These are phyloP conservation scores for Notothenia coriiceps DNA, from an alignment of 2,113 vertebrate species.

Conservation along the genomic window DNA sequence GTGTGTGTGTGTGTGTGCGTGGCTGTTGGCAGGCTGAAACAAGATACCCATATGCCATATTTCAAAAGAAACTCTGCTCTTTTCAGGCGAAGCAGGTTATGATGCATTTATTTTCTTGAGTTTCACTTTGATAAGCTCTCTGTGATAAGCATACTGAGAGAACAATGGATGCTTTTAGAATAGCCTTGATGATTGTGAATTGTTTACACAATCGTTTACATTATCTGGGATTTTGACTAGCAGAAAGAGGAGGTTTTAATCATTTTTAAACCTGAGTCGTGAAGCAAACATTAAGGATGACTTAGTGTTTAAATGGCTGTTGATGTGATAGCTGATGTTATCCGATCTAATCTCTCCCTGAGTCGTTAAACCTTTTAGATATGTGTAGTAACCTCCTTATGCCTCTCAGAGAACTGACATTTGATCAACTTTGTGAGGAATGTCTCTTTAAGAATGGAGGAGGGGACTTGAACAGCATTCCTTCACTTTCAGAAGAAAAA, in stretches of 20 bases:
- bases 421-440: slow-evolving; percentile 52
- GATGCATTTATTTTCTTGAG: background rate
- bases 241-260: background rate
- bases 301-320: background rate
- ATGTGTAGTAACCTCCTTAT: background rate
- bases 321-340: slow-evolving; percentile 7
- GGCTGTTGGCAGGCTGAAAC: slow-evolving; percentile 69
- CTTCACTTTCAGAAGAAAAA: slow-evolving; percentile 36
- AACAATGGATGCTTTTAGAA: slow-evolving; percentile 1
- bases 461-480: slow-evolving; percentile 42
- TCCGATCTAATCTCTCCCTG: slow-evolving; percentile 7
- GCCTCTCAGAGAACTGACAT: slow-evolving; percentile 24
- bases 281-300: background rate
- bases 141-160: slow-evolving; percentile 5
- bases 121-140: slow-evolving; percentile 4
- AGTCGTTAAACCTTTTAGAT: background rate
- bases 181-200: background rate
- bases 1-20: slow-evolving; percentile 32
- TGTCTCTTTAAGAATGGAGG: slow-evolving; percentile 44
- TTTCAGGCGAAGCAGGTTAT: slow-evolving; percentile 15
- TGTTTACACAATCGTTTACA: background rate
- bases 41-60: slow-evolving; percentile 58
- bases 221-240: slow-evolving; percentile 13
- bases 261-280: slow-evolving; percentile 5
- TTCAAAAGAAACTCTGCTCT: slow-evolving; percentile 47